A percentile compares a stretch with the other conserved stretches of the same genome.
phyloP scores from a whole-genome alignment of 2,113 vertebrate species.

The Abramis brama region DNA sequence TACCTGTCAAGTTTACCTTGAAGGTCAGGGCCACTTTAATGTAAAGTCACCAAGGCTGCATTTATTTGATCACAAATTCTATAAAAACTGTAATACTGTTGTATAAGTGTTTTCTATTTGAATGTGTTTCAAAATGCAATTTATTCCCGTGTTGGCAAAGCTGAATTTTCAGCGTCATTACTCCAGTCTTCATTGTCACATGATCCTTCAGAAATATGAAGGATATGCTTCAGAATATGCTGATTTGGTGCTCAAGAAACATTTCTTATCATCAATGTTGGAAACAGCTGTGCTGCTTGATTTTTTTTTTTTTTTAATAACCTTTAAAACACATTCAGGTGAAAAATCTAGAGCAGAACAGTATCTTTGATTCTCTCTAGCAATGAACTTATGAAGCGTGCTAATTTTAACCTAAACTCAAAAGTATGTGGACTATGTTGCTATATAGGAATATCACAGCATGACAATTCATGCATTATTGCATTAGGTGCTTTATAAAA shows the following conservation, averaged over 20 bases:
- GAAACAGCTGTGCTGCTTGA: no score
- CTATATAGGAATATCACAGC: constrained; percentile 11
- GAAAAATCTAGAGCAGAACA: not conserved
- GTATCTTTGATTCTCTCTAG: not conserved
- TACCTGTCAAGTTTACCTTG: not conserved
- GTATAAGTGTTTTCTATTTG: not conserved
- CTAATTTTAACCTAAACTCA: not conserved
- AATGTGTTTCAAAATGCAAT: not conserved
- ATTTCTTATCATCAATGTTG: no score
- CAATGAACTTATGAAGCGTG: not conserved
- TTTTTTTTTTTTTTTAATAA: no score
- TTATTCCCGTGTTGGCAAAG: not conserved
- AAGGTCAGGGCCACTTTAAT: not conserved
- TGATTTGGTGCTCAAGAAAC: not conserved
- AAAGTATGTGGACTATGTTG: not conserved
- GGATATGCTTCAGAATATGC: no score
- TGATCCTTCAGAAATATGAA: not conserved
- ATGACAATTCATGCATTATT: not conserved
- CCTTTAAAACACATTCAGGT: not conserved
- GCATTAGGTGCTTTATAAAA: not conserved
- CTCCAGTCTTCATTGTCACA: not conserved
- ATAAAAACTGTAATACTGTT: not conserved
- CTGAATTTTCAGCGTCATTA: not conserved
- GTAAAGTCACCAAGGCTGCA: not conserved
- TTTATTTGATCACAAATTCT: not conserved